Percentiles rank a stretch among this genome's conserved stretches.
phyloP scores from a whole-genome alignment of 2,888 invertebrate genomes.

The Oeneis ivallda region DNA sequence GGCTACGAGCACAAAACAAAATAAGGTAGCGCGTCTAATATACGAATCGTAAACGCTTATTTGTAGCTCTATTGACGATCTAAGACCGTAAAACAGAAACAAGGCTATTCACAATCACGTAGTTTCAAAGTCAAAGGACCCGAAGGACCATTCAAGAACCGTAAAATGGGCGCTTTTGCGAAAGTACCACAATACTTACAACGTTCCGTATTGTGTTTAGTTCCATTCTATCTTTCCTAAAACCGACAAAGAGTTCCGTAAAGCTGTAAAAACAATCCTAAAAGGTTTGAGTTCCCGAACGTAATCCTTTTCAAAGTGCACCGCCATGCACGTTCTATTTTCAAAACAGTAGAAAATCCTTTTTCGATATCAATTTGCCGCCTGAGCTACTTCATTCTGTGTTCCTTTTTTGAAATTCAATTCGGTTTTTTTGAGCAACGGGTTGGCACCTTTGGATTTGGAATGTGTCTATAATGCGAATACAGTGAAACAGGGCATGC shows the following conservation, averaged over 20 bases:
- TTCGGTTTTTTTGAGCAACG: slow-evolving; percentile 53
- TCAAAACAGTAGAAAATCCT: slow-evolving; percentile 79
- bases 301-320: slow-evolving; percentile 73
- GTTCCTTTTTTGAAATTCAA: slow-evolving; percentile 54
- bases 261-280: slow-evolving; percentile 80
- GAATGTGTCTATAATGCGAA: slow-evolving; percentile 21
- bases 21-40: slow-evolving; percentile 47
- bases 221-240: slow-evolving; percentile 58
- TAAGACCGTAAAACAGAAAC: slow-evolving; percentile 72
- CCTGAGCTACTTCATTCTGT: slow-evolving; percentile 65
- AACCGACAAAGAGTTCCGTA: slow-evolving; percentile 75
- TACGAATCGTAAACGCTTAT: slow-evolving; percentile 44
- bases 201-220: slow-evolving; percentile 44
- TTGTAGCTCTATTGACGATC: slow-evolving; percentile 59
- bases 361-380: slow-evolving; percentile 79
- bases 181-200: slow-evolving; percentile 47
- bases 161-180: slow-evolving; percentile 61
- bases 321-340: slow-evolving; percentile 69
- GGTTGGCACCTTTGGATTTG: slow-evolving; percentile 34
- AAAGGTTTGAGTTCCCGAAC: slow-evolving; percentile 58
- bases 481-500: slow-evolving; percentile 6
- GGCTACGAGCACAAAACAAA: slow-evolving; percentile 37
- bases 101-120: slow-evolving; percentile 70
- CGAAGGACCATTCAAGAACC: slow-evolving; percentile 60
- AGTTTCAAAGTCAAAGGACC: slow-evolving; percentile 62